These are phyloP conservation scores for Zaprionus vittiger DNA, from an alignment of 1,140 invertebrate species.

Conservation along the genomic window DNA sequence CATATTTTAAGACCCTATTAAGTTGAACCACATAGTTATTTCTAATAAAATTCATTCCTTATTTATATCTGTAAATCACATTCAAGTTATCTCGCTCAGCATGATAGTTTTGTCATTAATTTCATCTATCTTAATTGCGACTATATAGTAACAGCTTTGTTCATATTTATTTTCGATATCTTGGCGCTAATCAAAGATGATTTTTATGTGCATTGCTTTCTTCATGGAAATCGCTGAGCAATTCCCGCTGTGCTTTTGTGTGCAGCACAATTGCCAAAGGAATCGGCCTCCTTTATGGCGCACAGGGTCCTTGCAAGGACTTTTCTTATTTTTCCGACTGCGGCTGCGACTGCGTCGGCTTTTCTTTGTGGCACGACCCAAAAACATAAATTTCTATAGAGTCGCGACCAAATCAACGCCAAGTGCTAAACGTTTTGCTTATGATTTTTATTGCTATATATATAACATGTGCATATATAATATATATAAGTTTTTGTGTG, in stretches of 20 bases:
- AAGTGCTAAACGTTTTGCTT: conserved; percentile 68
- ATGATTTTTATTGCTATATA: conserved; percentile 72
- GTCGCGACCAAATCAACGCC: conserved; percentile 68
- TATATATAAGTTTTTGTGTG: neutral
- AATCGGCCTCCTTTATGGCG: conserved; percentile 35
- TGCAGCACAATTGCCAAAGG: conserved; percentile 49
- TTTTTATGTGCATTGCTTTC: conserved; percentile 51
- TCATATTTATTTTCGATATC: conserved; percentile 6
- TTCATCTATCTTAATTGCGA: neutral
- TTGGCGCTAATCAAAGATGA: conserved; percentile 28
- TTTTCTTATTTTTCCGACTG: conserved; percentile 4
- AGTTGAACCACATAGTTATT: neutral
- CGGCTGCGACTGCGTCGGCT: neutral
- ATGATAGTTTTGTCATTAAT: neutral
- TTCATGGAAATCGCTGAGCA: conserved; percentile 58
- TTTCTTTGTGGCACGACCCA: conserved; percentile 58
- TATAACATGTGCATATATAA: conserved; percentile 21
- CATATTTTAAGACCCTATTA: neutral
- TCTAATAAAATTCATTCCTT: neutral
- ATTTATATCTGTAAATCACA: neutral
- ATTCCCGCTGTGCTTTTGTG: conserved; percentile 59
- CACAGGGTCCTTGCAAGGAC: conserved; percentile 30
- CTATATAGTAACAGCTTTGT: neutral
- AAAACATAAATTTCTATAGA: conserved; percentile 69
- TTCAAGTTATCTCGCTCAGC: neutral